Conservation (phyloP, 2,888 invertebrate species). For the Oxyteleia sp. region DNA sequence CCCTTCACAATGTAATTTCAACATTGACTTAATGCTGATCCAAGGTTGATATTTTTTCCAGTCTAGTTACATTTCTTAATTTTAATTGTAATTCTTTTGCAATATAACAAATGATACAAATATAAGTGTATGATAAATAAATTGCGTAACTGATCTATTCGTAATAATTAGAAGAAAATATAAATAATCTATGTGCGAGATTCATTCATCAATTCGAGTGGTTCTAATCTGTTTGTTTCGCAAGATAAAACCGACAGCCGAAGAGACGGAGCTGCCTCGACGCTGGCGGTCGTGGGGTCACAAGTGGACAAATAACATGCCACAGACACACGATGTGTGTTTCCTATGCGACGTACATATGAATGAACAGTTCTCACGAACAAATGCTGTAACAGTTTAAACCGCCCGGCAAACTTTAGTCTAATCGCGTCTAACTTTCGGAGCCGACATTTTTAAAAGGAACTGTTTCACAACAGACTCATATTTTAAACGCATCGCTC, state of each 20-base stretch:
- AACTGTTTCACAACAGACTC: constrained; percentile 1
- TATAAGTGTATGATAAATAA: too few species aligned
- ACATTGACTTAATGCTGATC: too few species aligned
- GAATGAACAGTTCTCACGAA: constrained; percentile 67
- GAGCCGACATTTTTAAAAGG: constrained; percentile 47
- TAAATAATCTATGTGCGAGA: constrained; percentile 19
- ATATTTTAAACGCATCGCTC: constrained; percentile 4
- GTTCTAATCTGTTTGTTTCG: constrained; percentile 53
- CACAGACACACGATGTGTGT: constrained; percentile 48
- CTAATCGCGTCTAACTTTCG: constrained; percentile 12
- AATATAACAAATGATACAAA: too few species aligned
- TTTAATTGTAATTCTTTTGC: too few species aligned
- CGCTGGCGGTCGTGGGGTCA: constrained; percentile 60
- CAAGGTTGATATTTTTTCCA: too few species aligned
- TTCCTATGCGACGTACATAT: constrained; percentile 44
- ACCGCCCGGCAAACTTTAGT: constrained; percentile 58
- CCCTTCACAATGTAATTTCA: too few species aligned
- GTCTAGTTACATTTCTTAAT: too few species aligned
- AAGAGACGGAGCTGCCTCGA: constrained; percentile 21
- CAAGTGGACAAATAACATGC: constrained; percentile 65
- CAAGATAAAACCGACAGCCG: constrained; percentile 48
- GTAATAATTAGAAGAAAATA: neutral
- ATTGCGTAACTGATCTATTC: neutral
- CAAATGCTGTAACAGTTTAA: constrained; percentile 45
- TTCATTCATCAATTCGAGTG: constrained; percentile 23